phyloP scores from a whole-genome alignment of 30 jellyfish, hydroid and myxozoan species.

The Pseudorhiza aurosa region DNA sequence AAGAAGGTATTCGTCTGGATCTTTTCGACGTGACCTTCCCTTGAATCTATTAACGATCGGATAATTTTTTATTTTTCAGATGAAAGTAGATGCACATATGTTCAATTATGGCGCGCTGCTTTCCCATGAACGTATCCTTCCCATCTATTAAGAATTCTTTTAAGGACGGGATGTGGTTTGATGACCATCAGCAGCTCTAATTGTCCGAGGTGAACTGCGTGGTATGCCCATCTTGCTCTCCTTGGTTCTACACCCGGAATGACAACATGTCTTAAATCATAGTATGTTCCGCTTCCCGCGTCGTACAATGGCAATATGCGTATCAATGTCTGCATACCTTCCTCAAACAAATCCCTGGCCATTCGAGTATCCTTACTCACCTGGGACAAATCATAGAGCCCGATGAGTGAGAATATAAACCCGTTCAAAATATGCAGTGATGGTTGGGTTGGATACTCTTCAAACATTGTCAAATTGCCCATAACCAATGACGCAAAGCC shows the following conservation, averaged over 20 bases:
- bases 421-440: conserved; percentile 88
- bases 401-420: conserved; percentile 86
- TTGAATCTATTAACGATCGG: too few species aligned
- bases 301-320: conserved; percentile 79
- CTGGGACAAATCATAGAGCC: conserved; percentile 79
- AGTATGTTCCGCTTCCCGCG: conserved; percentile 86
- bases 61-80: too few species aligned
- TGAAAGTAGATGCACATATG: too few species aligned
- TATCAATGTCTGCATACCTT: conserved; percentile 74
- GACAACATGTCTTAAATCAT: conserved; percentile 83
- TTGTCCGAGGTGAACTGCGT: conserved; percentile 79
- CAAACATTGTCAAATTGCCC: conserved; percentile 78
- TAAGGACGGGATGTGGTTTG: conserved; percentile 9
- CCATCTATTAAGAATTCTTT: conserved; percentile 73
- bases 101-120: conserved; percentile 82
- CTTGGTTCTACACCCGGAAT: conserved; percentile 83
- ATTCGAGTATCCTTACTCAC: not conserved
- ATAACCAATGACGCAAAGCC: conserved; percentile 75
- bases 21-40: too few species aligned
- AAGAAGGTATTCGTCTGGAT: too few species aligned
- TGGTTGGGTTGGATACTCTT: conserved; percentile 88
- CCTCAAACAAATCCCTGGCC: conserved; percentile 56
- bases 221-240: conserved; percentile 95
- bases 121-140: conserved; percentile 72
- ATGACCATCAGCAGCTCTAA: conserved; percentile 47